Base-by-base conservation (phyloP, 2,888 invertebrate species). In the Spodoptera littoralis region DNA sequence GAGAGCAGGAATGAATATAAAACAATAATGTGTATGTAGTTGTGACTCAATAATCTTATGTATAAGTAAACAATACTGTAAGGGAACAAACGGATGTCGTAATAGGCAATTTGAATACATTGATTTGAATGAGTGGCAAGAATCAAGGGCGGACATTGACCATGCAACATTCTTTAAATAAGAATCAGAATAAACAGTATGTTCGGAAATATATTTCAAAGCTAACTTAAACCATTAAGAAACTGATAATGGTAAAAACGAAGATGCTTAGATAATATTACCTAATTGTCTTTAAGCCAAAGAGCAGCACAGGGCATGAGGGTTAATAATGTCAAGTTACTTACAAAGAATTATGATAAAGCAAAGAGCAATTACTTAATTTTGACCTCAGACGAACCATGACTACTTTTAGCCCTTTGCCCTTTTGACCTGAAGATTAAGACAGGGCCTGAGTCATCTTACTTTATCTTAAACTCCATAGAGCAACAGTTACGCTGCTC, bases 121-220 rank as follows among this genome's bases (percentile, higher is more conserved):
- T 62, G 22, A 52, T 55, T 48, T 70, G 51, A 27, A 62, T 41
- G 46, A 44, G 54, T 45, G 12, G 43, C 41, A 54, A 51, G 43
- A 51, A 47, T 8, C 47, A 47, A 69, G 46, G 50, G 43, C 53
- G 12, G 27, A 9, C n/a, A 27, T 43, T 36, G 30, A 36, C 30
- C 30, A 36, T 36, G 30, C 30, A 36, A 36, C 30, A 36, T 36
- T 36, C 5, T 36, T 36, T 36, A 36, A 8, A 36, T 9, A 36
- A 36, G 36, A 36, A 36, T 6, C 6, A 30, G 5, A 30, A 1
- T 30, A 1, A 36, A 36, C 36, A 6, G 8, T 4, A 30, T 30
- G 6, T 6, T 30, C 6, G 30, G 6, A 30, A 2, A 8, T 8
- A 36, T 36, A 36, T 36, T 36, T 36, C 9, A 36, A 9, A 36